Base-by-base conservation (phyloP, 2,797 vertebrate species). In the Chromobotia macracanthus region DNA sequence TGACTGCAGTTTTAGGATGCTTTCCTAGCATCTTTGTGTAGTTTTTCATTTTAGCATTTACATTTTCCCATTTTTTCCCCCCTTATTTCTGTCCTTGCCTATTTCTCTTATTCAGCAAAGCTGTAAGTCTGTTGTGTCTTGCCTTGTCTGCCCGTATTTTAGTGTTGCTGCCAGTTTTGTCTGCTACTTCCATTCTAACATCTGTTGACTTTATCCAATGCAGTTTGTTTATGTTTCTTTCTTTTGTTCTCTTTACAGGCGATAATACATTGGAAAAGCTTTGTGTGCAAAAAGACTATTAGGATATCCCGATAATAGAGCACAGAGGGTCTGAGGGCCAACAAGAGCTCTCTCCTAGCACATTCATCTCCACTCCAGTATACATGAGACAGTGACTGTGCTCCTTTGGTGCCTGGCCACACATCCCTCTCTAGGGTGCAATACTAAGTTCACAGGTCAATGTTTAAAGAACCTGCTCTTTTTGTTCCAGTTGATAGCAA, bases 391-490 rank as follows among this genome's bases (percentile, higher is more conserved):
- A n/a, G 35, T 38, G 58, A 66, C 5, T 50, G 41, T 50, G 76
- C 67, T 76, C 44, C 46, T 82, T 76, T 51, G 50, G 4, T 51
- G 50, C 18, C 50, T 51, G 16, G 50, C 18, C 66, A 66, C n/a
- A 75, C 58, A 13, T 50, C 15, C 19, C 61, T 21, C 48, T 67
- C n/a, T 16, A 44, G 64, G 66, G 72, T 76, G 80, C 80, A 84
- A 80, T 83, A 74, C 41, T 44, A 44, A 78, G 46, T 72, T 81
- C 65, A 71, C 71, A 81, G 74, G 58, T 81, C 51, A 68, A 66
- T 44, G 31, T 35, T 75, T 58, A 68, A 60, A 77, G 81, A 79
- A 50, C 67, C 72, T 64, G 71, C 61, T 67, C 21, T 82, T 70
- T 64, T 13, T 28, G 28, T 77, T 65, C 65, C 60, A 67, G 13